Evolutionary conservation across 1,140 invertebrate species (phyloP).

Genomic region (Pogonomyrmex barbatus): DNA sequence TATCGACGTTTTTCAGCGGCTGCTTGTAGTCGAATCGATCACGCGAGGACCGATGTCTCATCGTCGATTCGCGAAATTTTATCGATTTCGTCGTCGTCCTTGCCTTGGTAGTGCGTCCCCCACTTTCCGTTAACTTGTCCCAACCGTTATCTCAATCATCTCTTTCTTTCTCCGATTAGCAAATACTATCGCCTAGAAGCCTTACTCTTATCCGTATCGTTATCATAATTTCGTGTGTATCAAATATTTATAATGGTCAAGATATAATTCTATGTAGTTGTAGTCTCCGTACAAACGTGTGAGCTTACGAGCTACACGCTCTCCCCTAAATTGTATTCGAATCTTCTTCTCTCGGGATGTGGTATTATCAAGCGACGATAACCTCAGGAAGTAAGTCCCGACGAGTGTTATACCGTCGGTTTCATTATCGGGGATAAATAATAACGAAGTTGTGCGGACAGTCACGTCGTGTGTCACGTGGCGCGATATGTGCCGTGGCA

Average conservation of each 20-base stretch:
- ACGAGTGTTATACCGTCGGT: constrained; percentile 4
- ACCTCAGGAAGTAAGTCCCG: constrained; percentile 34
- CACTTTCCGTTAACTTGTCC: background rate
- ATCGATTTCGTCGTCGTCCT: background rate
- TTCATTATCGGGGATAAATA: constrained; percentile 48
- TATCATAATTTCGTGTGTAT: background rate
- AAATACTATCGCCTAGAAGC: background rate
- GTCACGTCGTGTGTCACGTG: constrained; percentile 43
- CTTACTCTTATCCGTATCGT: background rate
- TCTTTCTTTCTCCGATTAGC: constrained; percentile 3
- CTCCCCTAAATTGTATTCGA: constrained; percentile 2
- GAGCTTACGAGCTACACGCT: background rate
- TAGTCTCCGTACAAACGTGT: background rate
- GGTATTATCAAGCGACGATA: constrained; percentile 37
- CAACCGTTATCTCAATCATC: background rate
- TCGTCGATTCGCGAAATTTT: background rate
- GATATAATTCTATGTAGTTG: background rate
- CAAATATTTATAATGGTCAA: background rate
- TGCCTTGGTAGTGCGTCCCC: background rate
- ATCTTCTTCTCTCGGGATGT: background rate
- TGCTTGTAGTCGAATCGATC: background rate
- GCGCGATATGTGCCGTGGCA: background rate
- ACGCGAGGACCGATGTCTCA: constrained; percentile 53
- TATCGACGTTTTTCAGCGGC: background rate
- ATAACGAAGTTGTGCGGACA: constrained; percentile 21